phyloP scores from a whole-genome alignment of 2,888 invertebrate species.

The Troides oblongomaculatus region DNA sequence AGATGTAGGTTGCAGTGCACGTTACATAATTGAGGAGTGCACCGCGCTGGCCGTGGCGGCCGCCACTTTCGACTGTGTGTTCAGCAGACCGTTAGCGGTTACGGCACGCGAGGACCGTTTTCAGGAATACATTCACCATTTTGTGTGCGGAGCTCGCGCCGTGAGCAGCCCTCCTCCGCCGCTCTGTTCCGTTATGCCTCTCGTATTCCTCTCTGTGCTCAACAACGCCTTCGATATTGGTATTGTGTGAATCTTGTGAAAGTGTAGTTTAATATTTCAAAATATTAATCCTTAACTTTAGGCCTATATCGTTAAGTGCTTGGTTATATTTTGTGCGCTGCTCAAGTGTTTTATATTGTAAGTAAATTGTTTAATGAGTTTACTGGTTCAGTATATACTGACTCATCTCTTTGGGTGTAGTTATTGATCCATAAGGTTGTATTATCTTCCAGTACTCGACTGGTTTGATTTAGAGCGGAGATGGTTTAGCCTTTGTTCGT shows the following conservation, averaged over 20 bases:
- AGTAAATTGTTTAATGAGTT: conserved; percentile 5
- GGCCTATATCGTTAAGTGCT: conserved; percentile 4
- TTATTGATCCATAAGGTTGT: not conserved
- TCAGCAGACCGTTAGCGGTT: conserved; percentile 67
- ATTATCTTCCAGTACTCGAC: not conserved
- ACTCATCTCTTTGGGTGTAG: not conserved
- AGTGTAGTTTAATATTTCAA: conserved; percentile 42
- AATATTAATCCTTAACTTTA: conserved; percentile 6
- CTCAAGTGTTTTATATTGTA: conserved; percentile 15
- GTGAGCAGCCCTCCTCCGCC: conserved; percentile 42
- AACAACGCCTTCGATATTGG: conserved; percentile 37
- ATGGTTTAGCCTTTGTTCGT: conserved; percentile 39
- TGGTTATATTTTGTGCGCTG: conserved; percentile 2
- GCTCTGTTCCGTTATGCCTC: conserved; percentile 49
- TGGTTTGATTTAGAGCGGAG: conserved; percentile 30
- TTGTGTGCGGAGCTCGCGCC: conserved; percentile 61
- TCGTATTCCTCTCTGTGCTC: conserved; percentile 42
- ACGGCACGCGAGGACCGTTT: conserved; percentile 70
- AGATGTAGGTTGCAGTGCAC: conserved; percentile 66
- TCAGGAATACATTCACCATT: conserved; percentile 77
- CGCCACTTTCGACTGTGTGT: conserved; percentile 64
- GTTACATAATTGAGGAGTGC: conserved; percentile 74
- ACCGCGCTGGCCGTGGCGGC: conserved; percentile 62
- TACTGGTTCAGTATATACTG: not conserved
- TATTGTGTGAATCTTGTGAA: conserved; percentile 49